Conservation (phyloP, 2,113 vertebrate species). For the pig (Sus scrofa) region DNA sequence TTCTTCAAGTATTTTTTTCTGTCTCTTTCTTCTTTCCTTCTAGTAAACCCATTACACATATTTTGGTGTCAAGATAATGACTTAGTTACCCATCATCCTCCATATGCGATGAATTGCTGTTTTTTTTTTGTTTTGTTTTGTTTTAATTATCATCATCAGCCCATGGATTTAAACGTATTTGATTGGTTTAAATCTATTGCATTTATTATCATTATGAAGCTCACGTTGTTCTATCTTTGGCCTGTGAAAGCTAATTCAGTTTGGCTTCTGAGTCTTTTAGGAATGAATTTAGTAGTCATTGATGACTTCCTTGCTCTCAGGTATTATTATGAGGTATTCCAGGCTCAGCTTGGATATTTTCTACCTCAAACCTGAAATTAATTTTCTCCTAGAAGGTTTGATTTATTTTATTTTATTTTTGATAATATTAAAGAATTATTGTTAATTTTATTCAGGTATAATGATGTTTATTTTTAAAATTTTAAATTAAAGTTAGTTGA, state of each 20-base stretch:
- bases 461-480: no score
- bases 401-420: not conserved
- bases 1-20: not conserved
- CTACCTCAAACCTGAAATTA: not conserved
- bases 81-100: not conserved
- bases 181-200: not conserved
- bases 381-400: not conserved
- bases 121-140: not conserved
- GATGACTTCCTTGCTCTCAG: not conserved
- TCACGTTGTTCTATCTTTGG: not conserved
- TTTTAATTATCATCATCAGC: not conserved
- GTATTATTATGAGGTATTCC: not conserved
- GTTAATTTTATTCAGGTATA: no score
- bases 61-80: not conserved
- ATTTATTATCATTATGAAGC: not conserved
- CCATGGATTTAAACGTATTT: not conserved
- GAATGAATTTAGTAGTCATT: not conserved
- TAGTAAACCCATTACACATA: not conserved
- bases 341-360: not conserved
- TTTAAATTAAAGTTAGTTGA: no score
- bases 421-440: no score
- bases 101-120: not conserved
- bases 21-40: not conserved
- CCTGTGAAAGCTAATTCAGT: not conserved
- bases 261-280: not conserved